A percentile compares a stretch with the other conserved stretches of the same genome.
phyloP scores from a whole-genome alignment of 2,113 vertebrate species.

The Trachemys scripta region DNA sequence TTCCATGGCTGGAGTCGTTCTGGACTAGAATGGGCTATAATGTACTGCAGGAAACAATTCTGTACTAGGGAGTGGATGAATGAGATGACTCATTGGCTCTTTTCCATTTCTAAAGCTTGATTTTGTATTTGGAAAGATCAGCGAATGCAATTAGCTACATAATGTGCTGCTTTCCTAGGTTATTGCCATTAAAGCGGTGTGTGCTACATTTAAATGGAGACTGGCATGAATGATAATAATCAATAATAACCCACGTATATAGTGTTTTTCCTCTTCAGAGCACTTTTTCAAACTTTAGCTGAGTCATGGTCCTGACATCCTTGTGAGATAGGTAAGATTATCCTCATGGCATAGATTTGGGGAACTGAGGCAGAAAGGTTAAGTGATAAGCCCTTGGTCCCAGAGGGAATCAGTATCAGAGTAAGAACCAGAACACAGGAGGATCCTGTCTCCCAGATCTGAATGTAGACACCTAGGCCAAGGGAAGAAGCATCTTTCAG shows the following conservation, averaged over 20 bases:
- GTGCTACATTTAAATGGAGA: neutral
- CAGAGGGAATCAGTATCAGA: neutral
- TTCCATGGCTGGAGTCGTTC: neutral
- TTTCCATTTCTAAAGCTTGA: neutral
- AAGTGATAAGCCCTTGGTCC: neutral
- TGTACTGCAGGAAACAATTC: neutral
- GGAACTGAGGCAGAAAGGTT: neutral
- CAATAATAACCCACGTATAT: neutral
- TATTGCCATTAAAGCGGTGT: neutral
- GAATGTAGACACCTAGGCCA: neutral
- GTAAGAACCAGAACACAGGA: neutral
- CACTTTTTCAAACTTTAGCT: constrained; percentile 13
- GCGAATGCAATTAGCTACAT: neutral
- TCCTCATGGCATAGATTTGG: neutral
- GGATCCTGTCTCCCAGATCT: neutral
- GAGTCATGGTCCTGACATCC: constrained; percentile 5
- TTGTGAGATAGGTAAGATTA: neutral
- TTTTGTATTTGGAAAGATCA: neutral
- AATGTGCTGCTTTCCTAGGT: neutral
- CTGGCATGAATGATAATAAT: neutral
- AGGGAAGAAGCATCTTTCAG: neutral
- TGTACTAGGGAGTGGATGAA: neutral
- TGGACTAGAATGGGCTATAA: neutral
- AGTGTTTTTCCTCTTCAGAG: constrained; percentile 4
- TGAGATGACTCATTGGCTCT: neutral